Evolutionary conservation across 2,888 invertebrate species (phyloP).

Genomic region (Lathronympha strigana): DNA sequence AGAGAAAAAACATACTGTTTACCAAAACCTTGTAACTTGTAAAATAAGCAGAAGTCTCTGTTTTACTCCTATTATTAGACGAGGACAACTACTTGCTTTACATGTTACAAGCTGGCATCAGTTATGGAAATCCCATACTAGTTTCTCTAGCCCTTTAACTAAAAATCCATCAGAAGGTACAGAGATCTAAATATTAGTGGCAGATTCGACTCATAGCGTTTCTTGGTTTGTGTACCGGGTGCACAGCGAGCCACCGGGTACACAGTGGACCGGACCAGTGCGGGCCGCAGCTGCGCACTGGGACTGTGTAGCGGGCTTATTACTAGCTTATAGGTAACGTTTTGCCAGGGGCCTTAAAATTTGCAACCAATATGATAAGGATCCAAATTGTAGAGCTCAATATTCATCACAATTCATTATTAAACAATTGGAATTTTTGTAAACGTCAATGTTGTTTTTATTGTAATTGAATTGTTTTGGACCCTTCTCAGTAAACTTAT

Average conservation of each 20-base stretch:
- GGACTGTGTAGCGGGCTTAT: constrained; percentile 74
- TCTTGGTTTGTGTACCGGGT: constrained; percentile 77
- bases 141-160: not conserved
- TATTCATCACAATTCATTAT: not conserved
- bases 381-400: too few species aligned
- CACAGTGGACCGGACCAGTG: constrained; percentile 69
- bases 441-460: too few species aligned
- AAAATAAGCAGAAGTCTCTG: too few species aligned
- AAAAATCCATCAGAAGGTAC: constrained; percentile 6
- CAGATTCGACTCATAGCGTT: constrained; percentile 55
- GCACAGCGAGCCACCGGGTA: constrained; percentile 11
- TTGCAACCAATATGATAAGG: not conserved
- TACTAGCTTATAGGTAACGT: constrained; percentile 54
- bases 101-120: too few species aligned
- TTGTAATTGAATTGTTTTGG: too few species aligned
- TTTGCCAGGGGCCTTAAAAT: constrained; percentile 47
- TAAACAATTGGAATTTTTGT: not conserved
- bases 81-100: too few species aligned
- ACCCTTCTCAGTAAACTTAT: not conserved
- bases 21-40: too few species aligned
- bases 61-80: too few species aligned
- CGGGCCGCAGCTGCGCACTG: constrained; percentile 77
- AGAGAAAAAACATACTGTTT: too few species aligned
- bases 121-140: too few species aligned
- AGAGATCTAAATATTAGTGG: constrained; percentile 19